A percentile compares a stretch with the other conserved stretches of the same genome.
Conservation (phyloP, 2,888 invertebrate genomes). For the Steinernema scapterisci region DNA sequence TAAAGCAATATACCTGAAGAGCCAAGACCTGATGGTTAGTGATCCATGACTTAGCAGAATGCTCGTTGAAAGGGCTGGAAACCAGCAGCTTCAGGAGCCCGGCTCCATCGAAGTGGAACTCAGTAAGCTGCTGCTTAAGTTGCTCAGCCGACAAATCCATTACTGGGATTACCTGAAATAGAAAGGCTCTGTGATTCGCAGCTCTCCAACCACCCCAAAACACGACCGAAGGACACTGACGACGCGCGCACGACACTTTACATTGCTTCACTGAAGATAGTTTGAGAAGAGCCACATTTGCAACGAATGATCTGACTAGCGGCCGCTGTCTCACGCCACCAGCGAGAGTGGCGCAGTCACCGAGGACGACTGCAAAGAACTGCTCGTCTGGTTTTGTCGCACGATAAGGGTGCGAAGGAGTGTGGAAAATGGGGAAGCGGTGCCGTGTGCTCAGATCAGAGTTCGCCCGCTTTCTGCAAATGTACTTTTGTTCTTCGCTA, state of each 20-base stretch:
- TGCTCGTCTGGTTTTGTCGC: slow-evolving; percentile 25
- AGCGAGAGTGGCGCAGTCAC: slow-evolving; percentile 8
- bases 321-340: slow-evolving; percentile 23
- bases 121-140: slow-evolving; percentile 24
- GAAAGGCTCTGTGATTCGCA: not conserved
- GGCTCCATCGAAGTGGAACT: slow-evolving; percentile 13
- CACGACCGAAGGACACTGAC: not conserved
- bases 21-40: slow-evolving; percentile 25
- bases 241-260: slow-evolving; percentile 19
- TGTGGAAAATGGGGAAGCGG: not conserved
- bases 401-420: slow-evolving; percentile 24
- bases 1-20: not conserved
- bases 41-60: slow-evolving; percentile 26
- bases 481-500: not conserved
- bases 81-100: not conserved
- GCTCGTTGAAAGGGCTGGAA: slow-evolving; percentile 23
- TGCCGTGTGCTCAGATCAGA: slow-evolving; percentile 17
- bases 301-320: slow-evolving; percentile 19
- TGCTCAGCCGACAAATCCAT: slow-evolving; percentile 26
- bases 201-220: not conserved
- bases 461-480: not conserved
- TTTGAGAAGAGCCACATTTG: not conserved
- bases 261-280: slow-evolving; percentile 16
- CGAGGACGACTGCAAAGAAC: slow-evolving; percentile 19
- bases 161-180: slow-evolving; percentile 22